phyloP scores from a whole-genome alignment of 2,797 vertebrate species.

The Coilia nasus region DNA sequence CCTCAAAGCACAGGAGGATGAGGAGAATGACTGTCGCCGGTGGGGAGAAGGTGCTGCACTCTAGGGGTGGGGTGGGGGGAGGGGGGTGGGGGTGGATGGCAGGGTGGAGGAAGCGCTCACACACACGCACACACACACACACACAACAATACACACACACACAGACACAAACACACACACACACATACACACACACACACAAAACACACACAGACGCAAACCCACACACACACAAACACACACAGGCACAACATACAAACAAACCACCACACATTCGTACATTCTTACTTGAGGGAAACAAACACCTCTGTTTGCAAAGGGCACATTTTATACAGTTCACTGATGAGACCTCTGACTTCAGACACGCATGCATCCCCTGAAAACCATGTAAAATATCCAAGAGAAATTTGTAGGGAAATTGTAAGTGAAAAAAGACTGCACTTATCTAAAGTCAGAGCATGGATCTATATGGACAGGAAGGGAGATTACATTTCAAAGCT shows the following conservation, averaged over 20 bases:
- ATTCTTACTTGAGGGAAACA: slow-evolving; percentile 1
- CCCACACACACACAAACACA: slow-evolving; percentile 23
- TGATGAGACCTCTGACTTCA: not conserved
- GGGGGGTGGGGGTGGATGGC: slow-evolving; percentile 87
- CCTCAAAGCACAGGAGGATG: slow-evolving; percentile 97
- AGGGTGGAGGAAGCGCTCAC: slow-evolving; percentile 70
- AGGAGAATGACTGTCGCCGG: slow-evolving; percentile 97
- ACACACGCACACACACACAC: slow-evolving; percentile 36
- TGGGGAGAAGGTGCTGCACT: slow-evolving; percentile 97
- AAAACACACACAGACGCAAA: slow-evolving; percentile 15
- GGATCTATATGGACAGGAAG: not conserved
- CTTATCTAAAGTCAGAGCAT: not conserved
- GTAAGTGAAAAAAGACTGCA: not conserved
- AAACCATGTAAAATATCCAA: not conserved
- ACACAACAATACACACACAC: not conserved
- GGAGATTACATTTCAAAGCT: not conserved
- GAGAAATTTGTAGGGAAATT: not conserved
- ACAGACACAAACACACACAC: not conserved
- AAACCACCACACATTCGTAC: not conserved
- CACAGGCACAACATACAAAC: not conserved
- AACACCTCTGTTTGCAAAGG: not conserved
- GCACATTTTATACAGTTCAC: slow-evolving; percentile 10
- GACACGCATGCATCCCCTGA: not conserved
- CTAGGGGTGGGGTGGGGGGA: slow-evolving; percentile 69
- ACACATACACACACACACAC: slow-evolving; percentile 15